These are phyloP conservation scores for Sphenopsis melanotis DNA, from an alignment of 2,797 vertebrate species.

Conservation along the genomic window DNA sequence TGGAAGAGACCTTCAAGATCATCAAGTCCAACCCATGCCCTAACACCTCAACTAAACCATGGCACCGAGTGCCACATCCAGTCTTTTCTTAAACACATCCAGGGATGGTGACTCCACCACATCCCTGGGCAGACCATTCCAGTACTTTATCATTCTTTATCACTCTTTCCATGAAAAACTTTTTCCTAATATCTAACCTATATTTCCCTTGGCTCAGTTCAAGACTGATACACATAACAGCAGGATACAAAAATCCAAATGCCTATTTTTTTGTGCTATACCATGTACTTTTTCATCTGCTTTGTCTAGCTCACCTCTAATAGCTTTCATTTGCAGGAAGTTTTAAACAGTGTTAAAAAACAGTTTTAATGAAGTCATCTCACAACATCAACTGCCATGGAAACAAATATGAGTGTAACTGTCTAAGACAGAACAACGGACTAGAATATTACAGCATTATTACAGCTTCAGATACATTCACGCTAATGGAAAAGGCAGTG, in stretches of 20 bases:
- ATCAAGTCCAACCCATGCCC: background rate
- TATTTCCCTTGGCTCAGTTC: too few species aligned
- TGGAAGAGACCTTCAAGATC: background rate
- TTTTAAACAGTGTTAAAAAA: background rate
- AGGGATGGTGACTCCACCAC: background rate
- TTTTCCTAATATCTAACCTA: background rate
- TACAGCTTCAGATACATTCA: background rate
- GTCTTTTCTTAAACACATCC: background rate
- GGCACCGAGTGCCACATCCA: background rate
- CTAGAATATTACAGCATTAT: background rate
- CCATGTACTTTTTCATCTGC: background rate
- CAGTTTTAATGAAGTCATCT: background rate
- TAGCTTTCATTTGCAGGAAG: background rate
- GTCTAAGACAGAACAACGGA: background rate
- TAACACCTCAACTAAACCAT: background rate
- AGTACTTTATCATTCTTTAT: background rate
- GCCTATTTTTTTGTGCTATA: background rate
- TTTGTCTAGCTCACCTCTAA: background rate
- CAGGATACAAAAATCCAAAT: background rate
- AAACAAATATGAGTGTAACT: background rate
- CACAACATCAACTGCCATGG: background rate
- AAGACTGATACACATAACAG: background rate
- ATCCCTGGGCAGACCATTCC: accelerated
- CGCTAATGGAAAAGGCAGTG: background rate
- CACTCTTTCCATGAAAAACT: background rate